Base-by-base conservation (phyloP, 2,888 invertebrate species). In the Parelbella ahira region DNA sequence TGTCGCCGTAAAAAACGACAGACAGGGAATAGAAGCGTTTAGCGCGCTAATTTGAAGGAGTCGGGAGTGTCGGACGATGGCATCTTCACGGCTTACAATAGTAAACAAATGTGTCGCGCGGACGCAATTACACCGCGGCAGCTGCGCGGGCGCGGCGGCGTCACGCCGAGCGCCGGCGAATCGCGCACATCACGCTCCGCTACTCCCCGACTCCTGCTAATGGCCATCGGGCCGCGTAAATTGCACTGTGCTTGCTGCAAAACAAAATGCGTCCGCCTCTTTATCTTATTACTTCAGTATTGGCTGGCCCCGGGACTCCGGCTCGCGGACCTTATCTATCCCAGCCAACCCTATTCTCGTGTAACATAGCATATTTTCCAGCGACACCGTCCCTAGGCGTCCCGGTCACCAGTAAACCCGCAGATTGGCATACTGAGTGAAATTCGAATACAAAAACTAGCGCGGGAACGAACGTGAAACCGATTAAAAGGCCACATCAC, bases 401-500 rank as follows among this genome's bases (percentile, higher is more conserved):
- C 69, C 66, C 58, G 60, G 63, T 63, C 62, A 57, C 63, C 63
- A 64, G 67, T 68, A 67, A 71, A 63, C 68, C 68, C 65, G 56
- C 68, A 81, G 79, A 83, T 82, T 77, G 78, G 79, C 71, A 63
- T 73, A 48, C 58, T 52, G 51, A 77, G 76, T 79, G 78, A 82
- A 82, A 80, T 80, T 71, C 74, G 79, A 83, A 83, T 79, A 81
- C 82, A 83, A 86, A 86, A 86, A 83, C 78, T 77, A 75, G 73
- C 75, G 71, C 79, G 76, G 76, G 75, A 79, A 80, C 72, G 72
- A 82, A 81, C 84, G 84, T 84, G 86, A 72, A 84, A 86, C 76
- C 86, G 87, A 86, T 86, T 87, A 86, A 87, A 86, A 78, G 77
- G 75, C 81, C 79, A 71, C 87, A 87, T 86, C 87, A 87, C 87